Conservation (phyloP, 1,140 invertebrate genomes). For the Bombus waltoni region DNA sequence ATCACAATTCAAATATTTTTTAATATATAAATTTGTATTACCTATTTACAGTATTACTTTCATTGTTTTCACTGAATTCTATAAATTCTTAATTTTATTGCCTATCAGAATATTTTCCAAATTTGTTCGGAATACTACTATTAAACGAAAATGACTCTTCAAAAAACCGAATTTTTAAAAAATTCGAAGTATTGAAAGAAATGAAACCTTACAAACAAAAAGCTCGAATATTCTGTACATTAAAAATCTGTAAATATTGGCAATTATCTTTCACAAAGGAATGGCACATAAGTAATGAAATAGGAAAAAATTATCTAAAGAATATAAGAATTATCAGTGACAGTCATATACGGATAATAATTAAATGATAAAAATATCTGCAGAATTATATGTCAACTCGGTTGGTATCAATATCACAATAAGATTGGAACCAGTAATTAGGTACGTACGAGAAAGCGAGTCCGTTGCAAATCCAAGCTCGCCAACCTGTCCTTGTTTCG, state of each 20-base stretch:
- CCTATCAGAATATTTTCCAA: not conserved
- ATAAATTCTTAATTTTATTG: not conserved
- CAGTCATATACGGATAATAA: slow-evolving; percentile 2
- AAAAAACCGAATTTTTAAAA: not conserved
- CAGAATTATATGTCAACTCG: slow-evolving; percentile 27
- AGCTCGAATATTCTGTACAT: not conserved
- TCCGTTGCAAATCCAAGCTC: slow-evolving; percentile 92
- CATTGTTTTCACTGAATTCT: not conserved
- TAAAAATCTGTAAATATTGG: not conserved
- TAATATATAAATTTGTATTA: not conserved
- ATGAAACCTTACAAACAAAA: not conserved
- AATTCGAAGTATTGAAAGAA: not conserved
- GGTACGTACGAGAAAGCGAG: slow-evolving; percentile 92
- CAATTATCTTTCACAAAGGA: not conserved
- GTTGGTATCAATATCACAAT: slow-evolving; percentile 63
- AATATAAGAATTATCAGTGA: not conserved
- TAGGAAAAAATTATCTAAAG: not conserved
- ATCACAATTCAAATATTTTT: not conserved
- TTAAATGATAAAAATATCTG: not conserved
- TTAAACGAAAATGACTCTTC: too few species aligned
- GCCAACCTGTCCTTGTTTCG: slow-evolving; percentile 89
- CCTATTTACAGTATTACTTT: not conserved
- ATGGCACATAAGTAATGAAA: not conserved
- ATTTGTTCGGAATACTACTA: not conserved
- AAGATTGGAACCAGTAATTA: slow-evolving; percentile 69